These are phyloP conservation scores for Physella acuta DNA, from an alignment of 1,140 invertebrate genomes.

Conservation along the genomic window DNA sequence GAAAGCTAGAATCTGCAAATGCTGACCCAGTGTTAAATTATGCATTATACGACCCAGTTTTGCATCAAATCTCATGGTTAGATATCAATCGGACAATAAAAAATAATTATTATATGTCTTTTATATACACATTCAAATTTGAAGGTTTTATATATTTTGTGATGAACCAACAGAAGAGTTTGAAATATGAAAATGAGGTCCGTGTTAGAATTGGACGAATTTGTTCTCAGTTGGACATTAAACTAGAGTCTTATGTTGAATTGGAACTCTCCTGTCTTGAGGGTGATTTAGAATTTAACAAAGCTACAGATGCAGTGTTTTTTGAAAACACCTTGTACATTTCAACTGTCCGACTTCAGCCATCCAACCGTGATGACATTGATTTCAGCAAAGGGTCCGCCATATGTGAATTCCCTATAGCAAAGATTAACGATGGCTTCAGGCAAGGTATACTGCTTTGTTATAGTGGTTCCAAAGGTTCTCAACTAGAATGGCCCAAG, in stretches of 20 bases:
- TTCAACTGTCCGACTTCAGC: conserved; percentile 19
- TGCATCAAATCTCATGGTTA: conserved; percentile 25
- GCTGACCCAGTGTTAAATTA: conserved; percentile 19
- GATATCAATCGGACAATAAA: conserved; percentile 20
- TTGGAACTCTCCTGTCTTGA: conserved; percentile 26
- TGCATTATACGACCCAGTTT: neutral
- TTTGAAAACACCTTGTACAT: conserved; percentile 24
- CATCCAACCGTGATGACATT: neutral
- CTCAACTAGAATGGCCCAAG: neutral
- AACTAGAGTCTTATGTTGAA: conserved; percentile 36
- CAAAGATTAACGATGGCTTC: conserved; percentile 9
- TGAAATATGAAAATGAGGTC: neutral
- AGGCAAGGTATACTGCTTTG: neutral
- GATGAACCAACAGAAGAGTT: conserved; percentile 31
- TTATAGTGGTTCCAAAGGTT: neutral
- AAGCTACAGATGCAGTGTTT: conserved; percentile 26
- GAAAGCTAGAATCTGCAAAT: conserved; percentile 23
- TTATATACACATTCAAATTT: conserved; percentile 33
- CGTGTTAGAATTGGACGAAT: conserved; percentile 32
- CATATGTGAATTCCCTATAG: conserved; percentile 29
- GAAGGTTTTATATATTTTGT: conserved; percentile 32
- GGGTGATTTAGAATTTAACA: conserved; percentile 23
- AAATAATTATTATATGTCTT: conserved; percentile 28
- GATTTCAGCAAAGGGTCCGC: conserved; percentile 24
- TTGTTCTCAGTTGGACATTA: conserved; percentile 28